Evolutionary conservation across 2,797 vertebrate species (phyloP), one percentile per base, ranked within the genome.

Genomic region (Argya squamiceps): DNA sequence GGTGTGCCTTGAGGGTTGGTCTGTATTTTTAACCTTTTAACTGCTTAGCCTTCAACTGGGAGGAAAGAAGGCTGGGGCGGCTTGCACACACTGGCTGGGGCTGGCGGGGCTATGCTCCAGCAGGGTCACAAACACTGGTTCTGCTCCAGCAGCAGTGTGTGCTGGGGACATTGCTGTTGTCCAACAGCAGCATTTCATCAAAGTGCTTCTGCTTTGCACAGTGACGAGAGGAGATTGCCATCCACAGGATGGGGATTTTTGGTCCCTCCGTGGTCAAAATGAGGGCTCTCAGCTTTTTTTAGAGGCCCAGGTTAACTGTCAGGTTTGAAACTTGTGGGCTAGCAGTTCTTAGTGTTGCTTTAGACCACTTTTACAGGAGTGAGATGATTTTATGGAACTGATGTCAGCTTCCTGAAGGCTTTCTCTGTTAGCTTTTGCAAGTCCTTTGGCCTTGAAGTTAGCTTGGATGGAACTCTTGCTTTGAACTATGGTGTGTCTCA

Each of bases 131-230:
- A 9, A 30, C 21, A 2, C n/a, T 6, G 14, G 4, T 53, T 62
- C 30, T 63, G 65, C 32, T 62, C 34, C 52, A 34, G 60, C 20
- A 9, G 4, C 52, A 27, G 43, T 2, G 14, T 17, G 12, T 7
- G 3, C 4, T 19, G 21, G 20, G 58, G 39, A 13, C 22, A 0
- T n/a, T 20, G 1, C 20, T 49, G 23, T 22, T 0, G 0, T 58
- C 23, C 3, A 37, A 14, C 30, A 44, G 52, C 69, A 64, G 2
- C 9, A 0, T 58, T 59, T 50, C 17, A 7, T 53, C 76, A 19
- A n/a, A n/a, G 9, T 36, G 47, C 64, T 69, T 53, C 44, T 62
- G 55, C 47, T 89, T 34, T 32, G 64, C n/a, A 36, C 27, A 4
- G 26, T 3, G 29, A 12, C 0, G 4, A 63, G 36, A 55, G 37